Base-by-base conservation (phyloP, 2,797 vertebrate species). In the Ctenopoma kingsleyae region DNA sequence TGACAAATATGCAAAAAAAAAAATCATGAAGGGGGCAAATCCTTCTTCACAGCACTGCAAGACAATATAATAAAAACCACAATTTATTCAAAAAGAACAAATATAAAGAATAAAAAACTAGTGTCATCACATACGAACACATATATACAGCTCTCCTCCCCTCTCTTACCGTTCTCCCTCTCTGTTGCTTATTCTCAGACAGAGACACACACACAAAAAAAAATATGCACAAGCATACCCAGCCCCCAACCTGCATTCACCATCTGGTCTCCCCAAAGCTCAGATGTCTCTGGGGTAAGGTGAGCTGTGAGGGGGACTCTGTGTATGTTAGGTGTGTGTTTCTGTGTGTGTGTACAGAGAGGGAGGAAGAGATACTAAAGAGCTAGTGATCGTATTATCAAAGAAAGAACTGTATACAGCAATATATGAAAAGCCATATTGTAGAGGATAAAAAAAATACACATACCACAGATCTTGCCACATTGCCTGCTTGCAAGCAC, bases 241-340 rank as follows among this genome's bases (percentile, higher is more conserved):
- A 83, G 86, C 86, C 88, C 84, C 87, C 84, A 76, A 84, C 81
- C 80, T 87, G 82, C 83, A 88, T 85, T 86, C 74, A 90, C 94
- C 93, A 94, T 94, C 91, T 94, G 93, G 89, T 85, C 87, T 67
- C 90, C 85, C 84, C 79, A 73, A 82, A 82, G 90, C 87, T 91
- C 84, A 76, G 65, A 90, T 89, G 78, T 92, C 92, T 91, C 86
- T 82, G 73, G 91, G 89, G 91, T 87, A 90, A 89, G 78, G 87
- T 82, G 87, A 91, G 84, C 86, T 74, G 78, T 49, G 69, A 69
- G 86, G 66, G 85, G 13, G 27, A 62, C 41, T 71, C 43, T 74
- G 60, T 58, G 35, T 61, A 27, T 57, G 52, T 13, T 44, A 36
- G 48, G 22, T 64, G 59, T 63, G 22, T 53, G 61, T 6, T 20